phyloP scores from a whole-genome alignment of 2,888 invertebrate genomes.

The Timandra comae region DNA sequence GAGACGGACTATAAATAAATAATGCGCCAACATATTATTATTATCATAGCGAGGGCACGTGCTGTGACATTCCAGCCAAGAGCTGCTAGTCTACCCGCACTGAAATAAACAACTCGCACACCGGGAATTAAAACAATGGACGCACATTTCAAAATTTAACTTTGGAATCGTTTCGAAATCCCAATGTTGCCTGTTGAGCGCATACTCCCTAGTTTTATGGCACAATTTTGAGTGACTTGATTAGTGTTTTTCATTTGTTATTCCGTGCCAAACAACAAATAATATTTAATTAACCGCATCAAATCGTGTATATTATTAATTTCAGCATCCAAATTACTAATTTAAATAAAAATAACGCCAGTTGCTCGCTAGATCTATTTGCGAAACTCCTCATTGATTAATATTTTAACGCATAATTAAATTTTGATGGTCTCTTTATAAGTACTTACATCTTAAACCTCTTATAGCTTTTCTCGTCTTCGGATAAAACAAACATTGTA shows the following conservation, averaged over 20 bases:
- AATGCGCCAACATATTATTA: constrained; percentile 76
- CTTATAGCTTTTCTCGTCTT: constrained; percentile 33
- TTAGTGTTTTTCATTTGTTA: too few relatives aligned
- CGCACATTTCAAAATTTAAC: constrained; percentile 1
- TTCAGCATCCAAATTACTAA: too few relatives aligned
- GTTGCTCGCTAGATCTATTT: constrained; percentile 34
- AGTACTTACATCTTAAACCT: constrained; percentile 65
- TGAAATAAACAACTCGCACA: constrained; percentile 35
- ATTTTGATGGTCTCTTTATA: constrained; percentile 69
- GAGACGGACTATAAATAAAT: constrained; percentile 74
- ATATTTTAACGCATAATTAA: constrained; percentile 76
- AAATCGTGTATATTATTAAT: too few relatives aligned
- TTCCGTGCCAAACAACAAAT: too few relatives aligned
- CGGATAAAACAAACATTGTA: constrained; percentile 12
- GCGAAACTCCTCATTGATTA: constrained; percentile 68
- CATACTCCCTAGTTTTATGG: neutral
- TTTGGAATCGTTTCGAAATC: neutral
- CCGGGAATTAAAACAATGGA: constrained; percentile 23
- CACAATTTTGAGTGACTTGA: too few relatives aligned
- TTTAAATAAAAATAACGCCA: too few relatives aligned
- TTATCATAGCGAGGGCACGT: constrained; percentile 73
- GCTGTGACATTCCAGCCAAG: constrained; percentile 58
- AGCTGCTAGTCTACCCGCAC: constrained; percentile 32
- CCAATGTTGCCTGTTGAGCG: neutral
- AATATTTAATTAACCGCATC: too few relatives aligned